phyloP scores from a whole-genome alignment of 2,797 vertebrate species.

The Thamnophis elegans region DNA sequence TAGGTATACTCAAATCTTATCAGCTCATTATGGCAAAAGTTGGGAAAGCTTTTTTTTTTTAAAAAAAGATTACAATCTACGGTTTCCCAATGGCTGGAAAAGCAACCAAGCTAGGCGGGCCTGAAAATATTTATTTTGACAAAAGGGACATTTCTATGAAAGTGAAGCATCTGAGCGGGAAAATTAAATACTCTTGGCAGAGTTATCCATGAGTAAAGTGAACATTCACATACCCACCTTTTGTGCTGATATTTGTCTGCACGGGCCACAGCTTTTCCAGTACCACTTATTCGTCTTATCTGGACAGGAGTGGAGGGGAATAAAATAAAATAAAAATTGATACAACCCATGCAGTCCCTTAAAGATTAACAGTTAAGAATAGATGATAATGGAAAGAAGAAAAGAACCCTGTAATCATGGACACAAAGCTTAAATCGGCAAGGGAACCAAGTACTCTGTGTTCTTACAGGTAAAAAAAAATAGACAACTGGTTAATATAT shows the following conservation, averaged over 20 bases:
- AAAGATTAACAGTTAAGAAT: slow-evolving; percentile 27
- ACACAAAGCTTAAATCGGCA: not conserved
- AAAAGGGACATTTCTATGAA: slow-evolving; percentile 3
- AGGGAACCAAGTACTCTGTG: not conserved
- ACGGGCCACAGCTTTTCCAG: slow-evolving; percentile 90
- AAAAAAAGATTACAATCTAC: slow-evolving; percentile 21
- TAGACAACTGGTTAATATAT: not conserved
- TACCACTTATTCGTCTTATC: slow-evolving; percentile 93
- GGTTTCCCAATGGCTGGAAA: not conserved
- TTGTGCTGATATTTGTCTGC: slow-evolving; percentile 95
- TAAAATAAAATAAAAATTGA: slow-evolving; percentile 38
- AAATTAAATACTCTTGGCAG: not conserved
- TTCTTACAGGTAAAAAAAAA: not conserved
- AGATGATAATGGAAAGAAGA: rapidly evolving
- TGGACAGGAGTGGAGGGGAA: slow-evolving; percentile 61
- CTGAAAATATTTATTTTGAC: not conserved
- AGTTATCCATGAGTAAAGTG: slow-evolving; percentile 1
- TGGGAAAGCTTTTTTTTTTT: slow-evolving; percentile 6
- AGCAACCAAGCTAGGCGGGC: not conserved
- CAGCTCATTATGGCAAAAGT: not conserved
- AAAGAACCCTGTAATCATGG: not conserved
- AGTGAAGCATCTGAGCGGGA: slow-evolving; percentile 19
- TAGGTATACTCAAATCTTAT: not conserved
- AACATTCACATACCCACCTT: slow-evolving; percentile 77
- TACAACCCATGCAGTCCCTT: slow-evolving; percentile 14